These are phyloP conservation scores for Aldabrachelys gigantea DNA, from an alignment of 2,113 vertebrate genomes.

Conservation along the genomic window DNA sequence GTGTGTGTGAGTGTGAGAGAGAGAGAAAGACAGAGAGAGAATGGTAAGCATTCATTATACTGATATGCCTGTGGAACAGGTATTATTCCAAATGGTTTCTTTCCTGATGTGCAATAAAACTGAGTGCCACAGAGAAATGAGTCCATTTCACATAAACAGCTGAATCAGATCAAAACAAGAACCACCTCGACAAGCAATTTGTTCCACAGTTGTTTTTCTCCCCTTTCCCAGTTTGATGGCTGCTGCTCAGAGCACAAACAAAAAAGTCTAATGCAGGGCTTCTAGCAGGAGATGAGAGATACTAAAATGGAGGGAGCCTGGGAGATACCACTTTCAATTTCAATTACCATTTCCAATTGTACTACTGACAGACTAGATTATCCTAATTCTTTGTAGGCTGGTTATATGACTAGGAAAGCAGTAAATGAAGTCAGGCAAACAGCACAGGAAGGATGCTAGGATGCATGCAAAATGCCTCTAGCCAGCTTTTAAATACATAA, in stretches of 20 bases:
- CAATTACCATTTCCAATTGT: slow-evolving; percentile 68
- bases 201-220: slow-evolving; percentile 16
- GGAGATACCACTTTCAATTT: slow-evolving; percentile 70
- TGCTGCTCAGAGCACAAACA: slow-evolving; percentile 62
- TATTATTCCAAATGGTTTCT: slow-evolving; percentile 47
- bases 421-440: slow-evolving; percentile 17
- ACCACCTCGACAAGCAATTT: slow-evolving; percentile 56
- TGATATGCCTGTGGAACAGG: slow-evolving; percentile 8
- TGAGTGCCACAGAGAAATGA: slow-evolving; percentile 48
- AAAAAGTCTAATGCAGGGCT: slow-evolving; percentile 42
- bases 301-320: slow-evolving; percentile 34
- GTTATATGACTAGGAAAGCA: slow-evolving; percentile 36
- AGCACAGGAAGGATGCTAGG: neutral
- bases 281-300: slow-evolving; percentile 30
- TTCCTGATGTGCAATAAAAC: slow-evolving; percentile 34
- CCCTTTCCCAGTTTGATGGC: slow-evolving; percentile 54
- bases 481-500: neutral
- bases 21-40: neutral
- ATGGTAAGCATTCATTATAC: neutral
- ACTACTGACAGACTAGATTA: slow-evolving; percentile 61
- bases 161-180: slow-evolving; percentile 74
- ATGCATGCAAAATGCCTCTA: neutral
- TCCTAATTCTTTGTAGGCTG: slow-evolving; percentile 44
- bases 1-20: neutral
- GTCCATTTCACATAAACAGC: slow-evolving; percentile 58